Percentiles rank a stretch among this genome's conserved stretches.
phyloP scores from a whole-genome alignment of 64 coral and sea anemone genomes.

The Montipora foliosa region DNA sequence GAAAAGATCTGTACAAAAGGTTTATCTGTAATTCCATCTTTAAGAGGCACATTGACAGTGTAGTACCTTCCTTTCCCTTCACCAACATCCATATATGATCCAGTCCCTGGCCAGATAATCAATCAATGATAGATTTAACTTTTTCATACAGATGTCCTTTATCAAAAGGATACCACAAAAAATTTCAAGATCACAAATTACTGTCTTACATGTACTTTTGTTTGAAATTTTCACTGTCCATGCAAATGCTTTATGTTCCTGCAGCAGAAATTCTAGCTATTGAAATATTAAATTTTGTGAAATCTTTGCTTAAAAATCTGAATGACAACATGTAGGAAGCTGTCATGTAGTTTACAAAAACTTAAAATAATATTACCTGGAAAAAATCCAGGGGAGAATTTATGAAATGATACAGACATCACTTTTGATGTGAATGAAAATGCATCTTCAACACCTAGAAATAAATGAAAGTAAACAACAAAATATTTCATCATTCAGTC shows the following conservation, averaged over 20 bases:
- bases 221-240: too few species aligned
- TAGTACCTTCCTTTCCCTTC: conserved; percentile 90
- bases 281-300: too few species aligned
- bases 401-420: conserved; percentile 98
- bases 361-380: conserved; percentile 63
- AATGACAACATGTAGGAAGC: too few species aligned
- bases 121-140: too few species aligned
- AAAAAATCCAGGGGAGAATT: conserved; percentile 92
- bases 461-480: neutral
- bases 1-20: conserved; percentile 83
- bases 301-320: too few species aligned
- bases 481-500: neutral
- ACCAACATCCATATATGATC: conserved; percentile 80
- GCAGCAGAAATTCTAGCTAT: too few species aligned
- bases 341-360: too few species aligned
- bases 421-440: conserved; percentile 91
- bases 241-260: too few species aligned
- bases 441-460: conserved; percentile 92
- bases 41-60: conserved; percentile 83
- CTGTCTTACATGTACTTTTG: too few species aligned
- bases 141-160: too few species aligned
- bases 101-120: conserved; percentile 60
- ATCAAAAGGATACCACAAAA: neutral
- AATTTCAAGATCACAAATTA: neutral
- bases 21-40: conserved; percentile 97